These are phyloP conservation scores for Psophia crepitans DNA, from an alignment of 2,113 vertebrate genomes.

Conservation along the genomic window DNA sequence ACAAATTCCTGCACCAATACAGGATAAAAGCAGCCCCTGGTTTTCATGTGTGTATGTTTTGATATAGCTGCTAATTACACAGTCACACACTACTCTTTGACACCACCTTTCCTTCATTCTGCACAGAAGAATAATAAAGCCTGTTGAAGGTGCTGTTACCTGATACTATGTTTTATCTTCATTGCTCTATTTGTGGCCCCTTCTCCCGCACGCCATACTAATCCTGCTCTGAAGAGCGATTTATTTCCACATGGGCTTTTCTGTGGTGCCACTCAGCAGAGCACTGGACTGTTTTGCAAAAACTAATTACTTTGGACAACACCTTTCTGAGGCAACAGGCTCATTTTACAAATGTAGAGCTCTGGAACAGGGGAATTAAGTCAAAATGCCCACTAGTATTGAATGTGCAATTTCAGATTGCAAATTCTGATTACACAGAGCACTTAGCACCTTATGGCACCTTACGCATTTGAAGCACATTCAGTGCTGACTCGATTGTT, in stretches of 20 bases:
- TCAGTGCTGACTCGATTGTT: not conserved
- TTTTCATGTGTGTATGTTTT: not conserved
- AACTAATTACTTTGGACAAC: slow-evolving; percentile 20
- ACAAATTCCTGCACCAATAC: not conserved
- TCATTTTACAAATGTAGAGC: not conserved
- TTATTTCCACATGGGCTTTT: not conserved
- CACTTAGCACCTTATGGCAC: not conserved
- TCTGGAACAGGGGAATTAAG: not conserved
- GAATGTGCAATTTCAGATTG: not conserved
- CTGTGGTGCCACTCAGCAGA: not conserved
- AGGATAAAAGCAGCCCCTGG: not conserved
- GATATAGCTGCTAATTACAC: not conserved
- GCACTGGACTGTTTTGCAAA: slow-evolving; percentile 1
- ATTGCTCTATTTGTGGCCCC: not conserved
- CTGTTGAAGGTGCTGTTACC: not conserved
- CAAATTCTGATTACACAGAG: not conserved
- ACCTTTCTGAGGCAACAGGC: not conserved
- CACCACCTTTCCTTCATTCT: not conserved
- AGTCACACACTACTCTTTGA: not conserved
- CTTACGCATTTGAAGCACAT: not conserved
- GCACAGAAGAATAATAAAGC: not conserved
- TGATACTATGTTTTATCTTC: not conserved
- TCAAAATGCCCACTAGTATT: not conserved
- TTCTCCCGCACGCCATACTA: not conserved
- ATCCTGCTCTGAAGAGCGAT: not conserved